Evolutionary conservation across 2,797 vertebrate genomes (phyloP), one percentile per base, ranked within the genome.

Genomic region (Crenuchus spilurus): DNA sequence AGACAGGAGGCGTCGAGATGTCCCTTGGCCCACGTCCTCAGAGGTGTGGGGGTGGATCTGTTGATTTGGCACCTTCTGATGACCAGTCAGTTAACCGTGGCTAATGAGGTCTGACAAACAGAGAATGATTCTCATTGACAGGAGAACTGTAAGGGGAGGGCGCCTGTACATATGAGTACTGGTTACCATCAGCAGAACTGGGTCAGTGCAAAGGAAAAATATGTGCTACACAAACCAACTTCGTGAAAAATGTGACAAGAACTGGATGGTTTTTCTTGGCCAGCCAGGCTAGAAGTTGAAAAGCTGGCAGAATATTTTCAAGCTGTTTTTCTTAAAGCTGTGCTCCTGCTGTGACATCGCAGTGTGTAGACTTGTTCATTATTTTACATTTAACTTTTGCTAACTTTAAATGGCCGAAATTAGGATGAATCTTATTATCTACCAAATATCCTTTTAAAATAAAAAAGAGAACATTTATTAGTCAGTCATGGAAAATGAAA

Each of bases 101-200:
- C 78, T 84, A 80, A 86, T 77, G 48, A 82, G 48, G 71, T 70
- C 76, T 79, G 78, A 75, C 75, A 83, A 80, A 80, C 52, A 64
- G 72, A 77, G 80, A 73, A 67, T 74, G 72, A 77, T 84, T 80
- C 67, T 83, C 78, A 84, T 76, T 84, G 89, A 89, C 84, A 88
- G 80, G 82, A 85, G 84, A 3, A 85, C 77, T 87, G 83, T 87
- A 82, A 24, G 58, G 78, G 87, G 63, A 33, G 78, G 77, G 80
- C 81, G 86, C 78, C 82, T 87, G 87, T 87, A 84, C 84, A 89
- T 89, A 86, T 88, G 48, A 76, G 35, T 63, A 30, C 16, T 37
- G 18, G 78, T 87, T 88, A 90, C 89, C 86, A 86, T 77, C 41
- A 60, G 60, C 20, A 83, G 78, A 74, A 86, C 84, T 87, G 16